These are phyloP conservation scores for Hiodon alosoides DNA, from an alignment of 2,113 vertebrate genomes.

Conservation along the genomic window DNA sequence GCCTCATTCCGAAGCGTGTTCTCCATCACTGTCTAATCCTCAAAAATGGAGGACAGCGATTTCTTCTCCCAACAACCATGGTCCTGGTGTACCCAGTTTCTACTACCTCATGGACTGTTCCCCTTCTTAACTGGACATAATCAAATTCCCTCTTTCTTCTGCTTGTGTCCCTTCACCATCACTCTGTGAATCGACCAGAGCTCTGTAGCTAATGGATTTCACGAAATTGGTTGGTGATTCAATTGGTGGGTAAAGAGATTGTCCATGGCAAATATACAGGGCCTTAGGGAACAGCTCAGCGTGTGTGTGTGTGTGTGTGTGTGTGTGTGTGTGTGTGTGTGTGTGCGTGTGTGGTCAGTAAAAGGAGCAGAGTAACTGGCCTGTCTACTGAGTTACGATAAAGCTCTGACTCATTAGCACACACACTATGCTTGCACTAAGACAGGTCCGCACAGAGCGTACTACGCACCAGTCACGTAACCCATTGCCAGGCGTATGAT, in stretches of 20 bases:
- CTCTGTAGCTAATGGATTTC: constrained; percentile 33
- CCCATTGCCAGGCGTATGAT: constrained; percentile 39
- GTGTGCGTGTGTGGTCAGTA: not conserved
- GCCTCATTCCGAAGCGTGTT: constrained; percentile 35
- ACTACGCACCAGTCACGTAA: not conserved
- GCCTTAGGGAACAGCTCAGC: constrained; percentile 1
- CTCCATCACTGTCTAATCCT: constrained; percentile 45
- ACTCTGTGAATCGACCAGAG: constrained; percentile 13
- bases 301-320: constrained; percentile 26
- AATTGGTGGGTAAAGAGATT: constrained; percentile 25
- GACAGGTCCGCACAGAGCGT: not conserved
- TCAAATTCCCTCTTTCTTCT: not conserved
- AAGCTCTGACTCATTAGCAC: constrained; percentile 42
- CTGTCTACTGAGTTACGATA: constrained; percentile 12
- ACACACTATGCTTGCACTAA: not conserved
- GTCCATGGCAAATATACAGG: constrained; percentile 16
- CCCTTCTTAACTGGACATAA: no score
- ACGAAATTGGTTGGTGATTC: constrained; percentile 23
- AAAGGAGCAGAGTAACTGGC: not conserved
- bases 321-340: constrained; percentile 14
- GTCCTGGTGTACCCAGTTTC: no score
- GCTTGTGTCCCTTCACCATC: constrained; percentile 17
- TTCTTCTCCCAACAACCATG: no score
- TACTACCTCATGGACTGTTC: no score
- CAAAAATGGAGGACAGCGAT: constrained; percentile 31